Conservation (phyloP, 2,113 vertebrate genomes). For the Etheostoma cragini region DNA sequence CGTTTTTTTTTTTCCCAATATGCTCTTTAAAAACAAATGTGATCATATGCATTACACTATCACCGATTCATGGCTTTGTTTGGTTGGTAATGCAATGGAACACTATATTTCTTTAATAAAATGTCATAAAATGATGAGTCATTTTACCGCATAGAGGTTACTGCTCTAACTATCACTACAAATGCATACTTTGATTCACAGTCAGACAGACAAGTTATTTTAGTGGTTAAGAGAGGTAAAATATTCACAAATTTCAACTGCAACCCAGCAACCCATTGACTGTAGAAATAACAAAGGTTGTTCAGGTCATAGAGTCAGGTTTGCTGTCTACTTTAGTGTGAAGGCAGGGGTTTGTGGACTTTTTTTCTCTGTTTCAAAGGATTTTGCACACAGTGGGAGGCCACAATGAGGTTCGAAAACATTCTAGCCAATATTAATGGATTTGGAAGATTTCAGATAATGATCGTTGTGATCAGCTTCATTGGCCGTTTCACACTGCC, state of each 20-base stretch:
- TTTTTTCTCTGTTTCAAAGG: not conserved
- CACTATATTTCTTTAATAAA: not conserved
- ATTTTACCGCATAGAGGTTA: not conserved
- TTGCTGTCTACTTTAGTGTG: not conserved
- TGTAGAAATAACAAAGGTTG: conserved; percentile 17
- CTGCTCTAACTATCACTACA: not conserved
- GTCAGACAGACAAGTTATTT: not conserved
- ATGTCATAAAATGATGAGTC: not conserved
- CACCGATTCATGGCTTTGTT: not conserved
- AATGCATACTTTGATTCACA: not conserved
- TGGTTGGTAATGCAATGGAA: not conserved
- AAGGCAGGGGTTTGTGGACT: not conserved
- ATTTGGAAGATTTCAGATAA: conserved; percentile 89
- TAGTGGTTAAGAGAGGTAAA: conserved; percentile 40
- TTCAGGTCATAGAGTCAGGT: not conserved
- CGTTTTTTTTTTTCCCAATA: too few species aligned
- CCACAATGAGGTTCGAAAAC: conserved; percentile 84
- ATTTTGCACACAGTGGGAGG: not conserved
- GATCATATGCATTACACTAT: not conserved
- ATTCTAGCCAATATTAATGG: conserved; percentile 85
- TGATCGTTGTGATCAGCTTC: conserved; percentile 79
- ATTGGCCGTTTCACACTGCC: conserved; percentile 85
- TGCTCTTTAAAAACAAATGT: not conserved
- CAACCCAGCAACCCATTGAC: too few species aligned
- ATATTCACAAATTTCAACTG: conserved; percentile 40